A percentile compares a stretch with the other conserved stretches of the same genome.
Evolutionary conservation across 2,888 invertebrate species (phyloP).

Genomic region (Hoplodrina ambigua): DNA sequence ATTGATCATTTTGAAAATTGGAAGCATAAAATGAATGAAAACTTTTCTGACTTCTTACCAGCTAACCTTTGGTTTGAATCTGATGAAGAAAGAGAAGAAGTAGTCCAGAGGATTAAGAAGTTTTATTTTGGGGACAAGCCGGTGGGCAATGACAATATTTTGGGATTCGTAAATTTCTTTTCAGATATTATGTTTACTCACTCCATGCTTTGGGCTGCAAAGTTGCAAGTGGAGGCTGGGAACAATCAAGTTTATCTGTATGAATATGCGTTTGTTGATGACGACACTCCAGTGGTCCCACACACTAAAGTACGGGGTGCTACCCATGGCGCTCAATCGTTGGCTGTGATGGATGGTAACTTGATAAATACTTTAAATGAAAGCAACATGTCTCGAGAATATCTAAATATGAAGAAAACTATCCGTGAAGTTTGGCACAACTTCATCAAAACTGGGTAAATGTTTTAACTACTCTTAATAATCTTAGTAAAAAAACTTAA

Average conservation of each 20-base stretch:
- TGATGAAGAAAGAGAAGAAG: conserved; percentile 65
- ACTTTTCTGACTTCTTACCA: conserved; percentile 76
- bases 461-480: background rate
- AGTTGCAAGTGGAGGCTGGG: conserved; percentile 69
- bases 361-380: conserved; percentile 16
- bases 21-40: conserved; percentile 73
- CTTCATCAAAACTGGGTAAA: conserved; percentile 73
- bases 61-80: conserved; percentile 69
- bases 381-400: conserved; percentile 53
- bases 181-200: conserved; percentile 67
- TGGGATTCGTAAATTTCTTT: conserved; percentile 68
- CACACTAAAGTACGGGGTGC: conserved; percentile 66
- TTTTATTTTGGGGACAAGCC: conserved; percentile 71
- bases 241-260: conserved; percentile 74
- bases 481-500: no score
- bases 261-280: conserved; percentile 72
- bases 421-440: conserved; percentile 70
- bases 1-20: conserved; percentile 62
- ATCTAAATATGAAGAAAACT: conserved; percentile 53
- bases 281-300: conserved; percentile 60
- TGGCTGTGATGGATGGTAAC: conserved; percentile 59
- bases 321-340: conserved; percentile 69
- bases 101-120: conserved; percentile 67
- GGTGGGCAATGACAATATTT: conserved; percentile 59
- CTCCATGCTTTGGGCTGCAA: conserved; percentile 65